phyloP scores from a whole-genome alignment of 2,113 vertebrate species.

The Podarcis muralis region DNA sequence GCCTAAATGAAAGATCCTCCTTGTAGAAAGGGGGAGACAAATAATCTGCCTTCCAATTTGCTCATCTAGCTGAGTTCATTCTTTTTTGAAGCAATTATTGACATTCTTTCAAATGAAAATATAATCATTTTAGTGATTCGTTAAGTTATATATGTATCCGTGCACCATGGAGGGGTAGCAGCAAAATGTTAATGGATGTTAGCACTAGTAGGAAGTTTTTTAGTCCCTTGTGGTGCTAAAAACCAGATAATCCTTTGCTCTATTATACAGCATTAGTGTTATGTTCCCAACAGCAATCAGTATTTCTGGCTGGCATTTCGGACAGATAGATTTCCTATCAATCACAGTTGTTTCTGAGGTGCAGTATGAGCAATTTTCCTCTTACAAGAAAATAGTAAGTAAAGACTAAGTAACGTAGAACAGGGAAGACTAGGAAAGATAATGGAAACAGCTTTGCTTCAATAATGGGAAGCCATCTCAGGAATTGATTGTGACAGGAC shows the following conservation, averaged over 20 bases:
- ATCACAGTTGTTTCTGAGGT: not conserved
- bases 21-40: not conserved
- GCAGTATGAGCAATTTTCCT: not conserved
- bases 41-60: not conserved
- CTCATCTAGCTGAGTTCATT: too few species aligned
- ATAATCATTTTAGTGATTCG: not conserved
- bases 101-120: not conserved
- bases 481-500: not conserved
- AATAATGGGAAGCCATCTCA: not conserved
- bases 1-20: not conserved
- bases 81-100: not conserved
- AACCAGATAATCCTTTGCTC: not conserved
- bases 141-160: not conserved
- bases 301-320: not conserved
- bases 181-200: not conserved
- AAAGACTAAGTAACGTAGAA: not conserved
- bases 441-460: not conserved
- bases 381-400: not conserved
- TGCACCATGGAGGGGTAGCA: not conserved
- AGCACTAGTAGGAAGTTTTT: not conserved
- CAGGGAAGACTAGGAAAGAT: not conserved
- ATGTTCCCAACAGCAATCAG: not conserved
- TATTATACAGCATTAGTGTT: not conserved
- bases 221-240: not conserved
- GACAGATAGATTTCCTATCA: slow-evolving; percentile 1